Evolutionary conservation across 2,113 vertebrate species (phyloP), one percentile per base, ranked within the genome.

Genomic region (Eurypyga helias): DNA sequence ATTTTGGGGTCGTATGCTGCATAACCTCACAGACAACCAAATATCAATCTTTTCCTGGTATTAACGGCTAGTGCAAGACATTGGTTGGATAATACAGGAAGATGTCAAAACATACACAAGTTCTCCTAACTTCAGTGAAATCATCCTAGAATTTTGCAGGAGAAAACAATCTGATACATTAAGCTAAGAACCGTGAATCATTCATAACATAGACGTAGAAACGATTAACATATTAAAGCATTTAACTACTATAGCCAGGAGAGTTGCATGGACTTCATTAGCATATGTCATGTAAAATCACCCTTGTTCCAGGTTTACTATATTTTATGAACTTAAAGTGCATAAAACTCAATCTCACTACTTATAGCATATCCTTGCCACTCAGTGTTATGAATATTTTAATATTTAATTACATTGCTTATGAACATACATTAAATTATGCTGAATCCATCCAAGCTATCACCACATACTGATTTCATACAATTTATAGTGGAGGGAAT

Each of bases 161-260:
- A 65, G 29, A 88, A 93, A 91, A 77, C 52, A 51, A 89, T 78
- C 54, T 85, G 21, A 62, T 69, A 57, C 21, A 65, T 51, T 49
- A 83, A 91, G 10, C 31, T 60, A 79, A 86, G 49, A 96, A 85
- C 66, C 33, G 49, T 77, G 65, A 96, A 94, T 90, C 46, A 72
- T 84, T 83, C 29, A 24, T 72, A 91, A 67, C 17, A 77, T 9
- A 72, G 83, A 66, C 76, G 62, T 55, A 72, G 36, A 81, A 84
- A 88, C 95, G 48, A 90, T 86, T 87, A 88, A 89, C 52, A 76
- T 92, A 75, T 46, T 88, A 79, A 89, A 96, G 36, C 51, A 66
- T 83, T 80, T 80, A 96, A 90, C 52, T 84, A 45, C 28, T 79
- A 67, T n/a, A 88, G 76, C 33, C 73, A 89, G 51, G 48, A 95